Evolutionary conservation across 2,113 vertebrate species (phyloP).

Genomic region (Sakesphorus luctuosus): DNA sequence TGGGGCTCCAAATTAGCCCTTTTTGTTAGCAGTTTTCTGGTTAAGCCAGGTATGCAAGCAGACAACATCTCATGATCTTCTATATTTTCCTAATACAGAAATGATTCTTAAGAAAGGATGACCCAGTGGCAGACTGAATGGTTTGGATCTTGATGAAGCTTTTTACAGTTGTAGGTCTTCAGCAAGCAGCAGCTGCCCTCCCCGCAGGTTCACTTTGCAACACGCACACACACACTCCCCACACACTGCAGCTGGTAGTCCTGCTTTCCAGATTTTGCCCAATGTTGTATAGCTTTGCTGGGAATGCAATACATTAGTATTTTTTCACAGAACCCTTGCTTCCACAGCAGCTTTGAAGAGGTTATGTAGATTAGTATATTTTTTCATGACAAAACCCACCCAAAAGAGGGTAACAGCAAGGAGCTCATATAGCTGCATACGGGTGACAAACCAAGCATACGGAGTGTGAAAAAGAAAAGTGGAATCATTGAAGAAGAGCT

Average conservation of each 20-base stretch:
- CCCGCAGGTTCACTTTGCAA: not conserved
- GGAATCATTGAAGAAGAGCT: constrained; percentile 21
- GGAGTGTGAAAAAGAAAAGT: constrained; percentile 36
- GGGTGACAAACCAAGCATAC: constrained; percentile 29
- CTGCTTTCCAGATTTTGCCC: not conserved
- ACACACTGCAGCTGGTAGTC: not conserved
- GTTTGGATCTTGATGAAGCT: not conserved
- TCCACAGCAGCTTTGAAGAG: constrained; percentile 10
- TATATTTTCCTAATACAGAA: not conserved
- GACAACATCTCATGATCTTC: not conserved
- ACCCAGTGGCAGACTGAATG: not conserved
- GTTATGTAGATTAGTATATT: constrained; percentile 26
- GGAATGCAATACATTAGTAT: not conserved
- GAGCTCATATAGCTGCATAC: not conserved
- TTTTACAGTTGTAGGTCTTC: not conserved
- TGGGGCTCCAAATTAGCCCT: not conserved
- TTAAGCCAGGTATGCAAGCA: not conserved
- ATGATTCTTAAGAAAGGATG: not conserved
- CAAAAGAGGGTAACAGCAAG: not conserved
- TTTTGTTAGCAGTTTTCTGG: not conserved
- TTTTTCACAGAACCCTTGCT: not conserved
- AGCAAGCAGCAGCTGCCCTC: rapidly evolving
- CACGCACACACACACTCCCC: not conserved
- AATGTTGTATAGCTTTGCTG: not conserved
- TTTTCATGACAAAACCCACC: not conserved